Evolutionary conservation across 2,888 invertebrate genomes (phyloP).

Genomic region (Eristalis arbustorum): DNA sequence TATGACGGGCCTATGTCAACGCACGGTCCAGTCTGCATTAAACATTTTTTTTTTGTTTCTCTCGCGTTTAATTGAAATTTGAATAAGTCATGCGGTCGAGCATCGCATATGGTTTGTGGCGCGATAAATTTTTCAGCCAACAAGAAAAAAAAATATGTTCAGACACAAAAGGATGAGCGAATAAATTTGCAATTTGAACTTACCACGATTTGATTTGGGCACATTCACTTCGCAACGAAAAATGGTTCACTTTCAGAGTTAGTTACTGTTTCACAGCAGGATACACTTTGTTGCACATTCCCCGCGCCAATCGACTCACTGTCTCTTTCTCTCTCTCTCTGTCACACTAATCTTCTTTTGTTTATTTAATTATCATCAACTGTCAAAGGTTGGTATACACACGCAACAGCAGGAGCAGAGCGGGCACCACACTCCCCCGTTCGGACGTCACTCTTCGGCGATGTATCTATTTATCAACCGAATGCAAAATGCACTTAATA

Average conservation of each 20-base stretch:
- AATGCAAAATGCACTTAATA: conserved; percentile 33
- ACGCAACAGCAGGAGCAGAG: conserved; percentile 17
- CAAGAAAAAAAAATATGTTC: background rate
- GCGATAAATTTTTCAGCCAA: background rate
- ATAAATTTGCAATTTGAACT: conserved; percentile 26
- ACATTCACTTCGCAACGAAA: conserved; percentile 12
- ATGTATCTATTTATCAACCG: background rate
- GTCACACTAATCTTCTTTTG: conserved; percentile 65
- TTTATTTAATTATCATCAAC: conserved; percentile 69
- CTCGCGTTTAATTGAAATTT: conserved; percentile 66
- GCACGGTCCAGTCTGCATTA: background rate
- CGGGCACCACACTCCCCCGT: conserved; percentile 5
- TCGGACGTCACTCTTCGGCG: background rate
- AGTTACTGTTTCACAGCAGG: conserved; percentile 6
- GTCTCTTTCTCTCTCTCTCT: background rate
- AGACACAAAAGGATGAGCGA: background rate
- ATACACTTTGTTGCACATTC: conserved; percentile 60
- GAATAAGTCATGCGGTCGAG: conserved; percentile 45
- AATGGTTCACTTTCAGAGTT: conserved; percentile 2
- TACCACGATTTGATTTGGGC: conserved; percentile 29
- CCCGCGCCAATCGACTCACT: conserved; percentile 42
- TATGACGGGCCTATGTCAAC: conserved; percentile 29
- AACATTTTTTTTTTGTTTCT: conserved; percentile 40
- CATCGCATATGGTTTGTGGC: background rate
- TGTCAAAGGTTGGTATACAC: conserved; percentile 47